Evolutionary conservation across 2,797 vertebrate species (phyloP), one percentile per base, ranked within the genome.

Genomic region (Rhinogobio ventralis): DNA sequence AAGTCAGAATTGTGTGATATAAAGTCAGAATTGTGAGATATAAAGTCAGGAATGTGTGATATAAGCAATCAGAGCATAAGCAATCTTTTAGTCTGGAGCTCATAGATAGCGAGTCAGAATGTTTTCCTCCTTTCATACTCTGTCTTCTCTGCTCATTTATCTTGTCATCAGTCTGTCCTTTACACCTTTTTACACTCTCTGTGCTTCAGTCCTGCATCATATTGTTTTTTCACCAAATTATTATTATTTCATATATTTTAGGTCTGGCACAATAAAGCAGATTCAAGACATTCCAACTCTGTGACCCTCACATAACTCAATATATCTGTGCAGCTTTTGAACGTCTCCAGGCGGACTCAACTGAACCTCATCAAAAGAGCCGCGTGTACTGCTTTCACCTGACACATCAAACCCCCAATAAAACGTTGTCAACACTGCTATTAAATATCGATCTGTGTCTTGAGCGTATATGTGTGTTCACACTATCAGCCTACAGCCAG

Each of bases 391-490:
- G 57, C 68, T 17, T 23, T 62, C 83, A 78, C 20, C 76, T 64
- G 76, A 78, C 36, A 78, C 57, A 45, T 28, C 57, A 66, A 72
- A 66, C 39, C 42, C 28, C 71, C 20, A 64, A 71, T 33, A 23
- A 64, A 72, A 73, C 42, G 74, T 23, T 6, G 19, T 25, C 71
- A 78, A 11, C 75, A 28, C 75, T 78, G 55, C 76, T 78, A 62
- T 62, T 62, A 78, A 62, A 78, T 19, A 78, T 62, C 55, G 53
- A 60, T 28, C 53, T 42, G 75, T 62, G 55, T 77, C 75, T 78
- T 55, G 8, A 77, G 55, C 2, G 23, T 25, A 6, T 42, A 9
- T 42, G 57, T 42, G 28, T 57, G 49, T 55, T 57, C 73, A 39
- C 73, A 14, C 51, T 60, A 46, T 64, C 55, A 62, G 57, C 25